Base-by-base conservation (phyloP, 2,797 vertebrate genomes). In the Macropodus opercularis region DNA sequence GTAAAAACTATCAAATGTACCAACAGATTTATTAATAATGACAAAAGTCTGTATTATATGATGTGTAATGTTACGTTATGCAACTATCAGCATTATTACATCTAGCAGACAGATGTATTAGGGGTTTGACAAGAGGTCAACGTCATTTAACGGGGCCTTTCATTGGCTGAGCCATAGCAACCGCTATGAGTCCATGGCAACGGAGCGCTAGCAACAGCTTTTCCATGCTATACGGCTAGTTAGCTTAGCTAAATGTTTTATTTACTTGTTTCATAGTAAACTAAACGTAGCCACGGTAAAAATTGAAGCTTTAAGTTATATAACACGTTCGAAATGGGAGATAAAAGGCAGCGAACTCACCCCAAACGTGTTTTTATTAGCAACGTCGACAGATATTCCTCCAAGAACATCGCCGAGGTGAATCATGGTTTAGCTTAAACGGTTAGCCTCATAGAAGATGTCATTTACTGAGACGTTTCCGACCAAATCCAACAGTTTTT, bases 331-430 rank as follows among this genome's bases (percentile, higher is more conserved):
- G 38, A 51, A 52, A 95, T 91, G 93, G 82, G 40, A 2, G 86
- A 88, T 13, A 84, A 77, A 40, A 83, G 41, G 17, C 2, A 35
- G 36, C 0, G 60, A 19, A 41, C 10, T 36, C 11, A 5, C 15
- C 53, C 72, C 34, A 93, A 80, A 64, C 83, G 93, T 18, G 11
- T 98, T 69, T 99, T 98, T 69, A 72, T 98, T 21, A 98, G 94
- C 84, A 89, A 93, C 22, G 85, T 97, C n/a, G 95, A 98, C 76
- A 83, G 72, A 0, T 97, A 92, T 75, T 92, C 93, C 21, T 96
- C 94, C 53, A 80, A 75, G 60, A 72, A 75, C 72, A 87, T 96
- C n/a, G 96, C 94, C 0, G 75, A 95, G 94, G 97, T 97, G 90
- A 91, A 76, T 23, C 34, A 4, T 5, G 19, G 2, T 21, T 11